Evolutionary conservation across 2,113 vertebrate genomes (phyloP).

Genomic region (Amblyornis subalaris): DNA sequence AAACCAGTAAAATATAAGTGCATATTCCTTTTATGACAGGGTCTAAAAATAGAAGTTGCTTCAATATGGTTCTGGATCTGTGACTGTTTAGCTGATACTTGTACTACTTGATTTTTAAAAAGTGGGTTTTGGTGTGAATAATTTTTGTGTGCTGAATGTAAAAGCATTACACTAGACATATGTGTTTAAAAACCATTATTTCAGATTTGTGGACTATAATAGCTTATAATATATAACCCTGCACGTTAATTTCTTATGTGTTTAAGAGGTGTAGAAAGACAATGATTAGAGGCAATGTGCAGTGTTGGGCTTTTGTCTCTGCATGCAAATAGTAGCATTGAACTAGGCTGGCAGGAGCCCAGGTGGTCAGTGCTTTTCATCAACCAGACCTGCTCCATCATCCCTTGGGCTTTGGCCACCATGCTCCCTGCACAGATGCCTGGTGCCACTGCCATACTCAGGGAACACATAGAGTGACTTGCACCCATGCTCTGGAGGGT

Average conservation of each 20-base stretch:
- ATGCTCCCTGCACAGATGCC: fast-evolving
- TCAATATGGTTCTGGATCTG: neutral
- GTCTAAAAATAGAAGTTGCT: neutral
- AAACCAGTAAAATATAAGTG: neutral
- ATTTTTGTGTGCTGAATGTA: neutral
- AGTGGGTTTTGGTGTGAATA: neutral
- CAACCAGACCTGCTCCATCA: neutral
- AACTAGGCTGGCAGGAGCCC: neutral
- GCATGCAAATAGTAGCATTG: neutral
- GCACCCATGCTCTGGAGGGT: neutral
- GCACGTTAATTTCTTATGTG: neutral
- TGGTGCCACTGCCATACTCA: neutral
- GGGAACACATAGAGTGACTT: neutral
- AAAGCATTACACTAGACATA: neutral
- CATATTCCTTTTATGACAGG: neutral
- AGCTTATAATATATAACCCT: neutral
- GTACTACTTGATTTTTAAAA: neutral
- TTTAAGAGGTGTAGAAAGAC: neutral
- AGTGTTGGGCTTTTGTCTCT: neutral
- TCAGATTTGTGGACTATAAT: neutral
- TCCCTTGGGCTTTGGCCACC: neutral
- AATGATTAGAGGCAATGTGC: neutral
- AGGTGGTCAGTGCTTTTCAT: neutral
- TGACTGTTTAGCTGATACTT: neutral
- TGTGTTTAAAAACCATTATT: neutral